Conservation (phyloP, 92 coral and sea anemone genomes). For the Porites cylindrica region DNA sequence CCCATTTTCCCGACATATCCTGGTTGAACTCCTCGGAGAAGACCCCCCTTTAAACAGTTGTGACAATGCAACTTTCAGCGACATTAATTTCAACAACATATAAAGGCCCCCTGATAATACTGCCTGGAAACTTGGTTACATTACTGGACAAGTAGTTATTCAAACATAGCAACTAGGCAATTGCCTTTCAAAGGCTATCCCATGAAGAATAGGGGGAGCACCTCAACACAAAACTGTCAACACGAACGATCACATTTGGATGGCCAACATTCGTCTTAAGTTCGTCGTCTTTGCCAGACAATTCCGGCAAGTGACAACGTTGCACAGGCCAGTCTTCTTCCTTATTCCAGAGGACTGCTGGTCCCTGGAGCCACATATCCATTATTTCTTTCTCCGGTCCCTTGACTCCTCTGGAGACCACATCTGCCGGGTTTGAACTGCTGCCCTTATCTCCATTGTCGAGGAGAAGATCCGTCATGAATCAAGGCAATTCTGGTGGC, state of each 20-base stretch:
- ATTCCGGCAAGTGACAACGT: background rate
- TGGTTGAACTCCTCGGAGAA: background rate
- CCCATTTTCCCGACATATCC: background rate
- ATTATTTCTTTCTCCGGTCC: background rate
- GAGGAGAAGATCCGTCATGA: constrained; percentile 26
- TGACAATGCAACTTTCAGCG: background rate
- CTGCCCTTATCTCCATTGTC: constrained; percentile 45
- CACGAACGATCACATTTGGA: background rate
- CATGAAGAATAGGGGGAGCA: constrained; percentile 11
- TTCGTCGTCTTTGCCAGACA: background rate
- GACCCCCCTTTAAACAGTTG: background rate
- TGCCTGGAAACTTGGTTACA: background rate
- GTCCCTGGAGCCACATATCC: constrained; percentile 10
- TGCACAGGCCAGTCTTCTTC: constrained; percentile 19
- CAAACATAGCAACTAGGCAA: background rate
- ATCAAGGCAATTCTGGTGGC: constrained; percentile 46
- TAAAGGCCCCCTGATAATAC: background rate
- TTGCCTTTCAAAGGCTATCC: background rate
- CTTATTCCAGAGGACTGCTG: background rate
- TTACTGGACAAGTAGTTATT: background rate
- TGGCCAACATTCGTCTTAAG: background rate
- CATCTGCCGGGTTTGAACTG: constrained; percentile 12
- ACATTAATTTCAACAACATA: background rate
- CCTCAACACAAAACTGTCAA: background rate
- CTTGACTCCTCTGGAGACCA: background rate